Conservation (phyloP, 2,797 vertebrate species). For the Hapalemur alaotrensis region DNA sequence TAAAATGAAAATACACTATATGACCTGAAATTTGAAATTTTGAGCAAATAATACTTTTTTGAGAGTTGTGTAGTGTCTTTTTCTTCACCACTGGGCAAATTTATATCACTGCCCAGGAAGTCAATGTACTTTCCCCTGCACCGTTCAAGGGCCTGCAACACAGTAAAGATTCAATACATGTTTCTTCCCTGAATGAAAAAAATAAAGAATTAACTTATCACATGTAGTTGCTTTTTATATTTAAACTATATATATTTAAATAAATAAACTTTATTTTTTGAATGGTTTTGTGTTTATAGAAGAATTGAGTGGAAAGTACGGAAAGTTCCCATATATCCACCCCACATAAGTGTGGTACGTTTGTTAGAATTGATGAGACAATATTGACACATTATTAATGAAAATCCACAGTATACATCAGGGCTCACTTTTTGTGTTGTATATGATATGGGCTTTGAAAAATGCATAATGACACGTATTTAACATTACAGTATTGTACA, state of each 20-base stretch:
- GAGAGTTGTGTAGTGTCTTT: background rate
- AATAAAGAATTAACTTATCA: background rate
- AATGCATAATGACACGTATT: background rate
- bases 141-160: background rate
- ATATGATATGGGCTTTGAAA: background rate
- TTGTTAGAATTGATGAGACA: background rate
- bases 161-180: background rate
- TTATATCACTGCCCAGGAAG: background rate
- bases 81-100: background rate
- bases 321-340: background rate
- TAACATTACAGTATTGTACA: background rate
- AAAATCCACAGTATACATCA: background rate
- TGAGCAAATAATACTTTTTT: background rate
- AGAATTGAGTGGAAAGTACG: background rate
- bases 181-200: background rate
- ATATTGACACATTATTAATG: background rate
- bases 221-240: background rate
- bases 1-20: background rate
- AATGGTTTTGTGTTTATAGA: background rate
- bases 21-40: slow-evolving; percentile 8
- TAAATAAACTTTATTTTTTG: background rate
- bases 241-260: background rate
- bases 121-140: background rate
- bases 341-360: background rate
- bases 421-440: background rate